Conservation (phyloP, 23 tunicate genomes). For the Oikopleura vanhoeffeni region DNA sequence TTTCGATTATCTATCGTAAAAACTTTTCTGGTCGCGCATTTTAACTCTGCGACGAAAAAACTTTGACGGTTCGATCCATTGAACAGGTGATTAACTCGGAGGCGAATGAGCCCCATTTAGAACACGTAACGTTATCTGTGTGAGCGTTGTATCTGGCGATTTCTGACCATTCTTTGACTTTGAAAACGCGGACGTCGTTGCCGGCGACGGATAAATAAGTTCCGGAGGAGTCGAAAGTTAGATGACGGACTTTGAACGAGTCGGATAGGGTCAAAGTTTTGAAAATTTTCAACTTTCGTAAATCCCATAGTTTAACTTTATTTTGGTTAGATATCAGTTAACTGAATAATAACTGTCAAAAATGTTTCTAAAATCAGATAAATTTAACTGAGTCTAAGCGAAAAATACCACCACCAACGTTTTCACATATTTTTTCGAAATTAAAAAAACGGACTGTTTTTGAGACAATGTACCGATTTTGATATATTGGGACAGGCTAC, state of each 20-base stretch:
- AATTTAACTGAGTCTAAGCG: too few species aligned
- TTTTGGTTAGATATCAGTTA: too few species aligned
- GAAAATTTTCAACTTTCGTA: slow-evolving; percentile 72
- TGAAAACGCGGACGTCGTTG: slow-evolving; percentile 54
- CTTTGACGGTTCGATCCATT: neutral
- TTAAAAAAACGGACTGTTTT: too few species aligned
- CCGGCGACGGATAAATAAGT: slow-evolving; percentile 82
- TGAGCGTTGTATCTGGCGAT: neutral
- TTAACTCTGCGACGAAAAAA: too few species aligned
- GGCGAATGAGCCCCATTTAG: neutral
- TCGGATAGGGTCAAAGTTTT: slow-evolving; percentile 78
- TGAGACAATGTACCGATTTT: too few species aligned
- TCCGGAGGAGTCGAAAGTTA: slow-evolving; percentile 79
- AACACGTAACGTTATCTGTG: neutral
- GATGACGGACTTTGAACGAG: slow-evolving; percentile 32
- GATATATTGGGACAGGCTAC: too few species aligned
- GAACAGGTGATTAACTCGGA: neutral
- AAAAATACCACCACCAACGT: too few species aligned
- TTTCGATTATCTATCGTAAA: too few species aligned
- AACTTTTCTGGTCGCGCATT: too few species aligned
- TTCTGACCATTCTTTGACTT: slow-evolving; percentile 83
- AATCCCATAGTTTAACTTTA: slow-evolving; percentile 72
- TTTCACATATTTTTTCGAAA: too few species aligned
- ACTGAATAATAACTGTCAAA: too few species aligned
- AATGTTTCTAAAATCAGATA: too few species aligned